Evolutionary conservation across 2,888 invertebrate genomes (phyloP).

Genomic region (Meiosimyza platycephala): DNA sequence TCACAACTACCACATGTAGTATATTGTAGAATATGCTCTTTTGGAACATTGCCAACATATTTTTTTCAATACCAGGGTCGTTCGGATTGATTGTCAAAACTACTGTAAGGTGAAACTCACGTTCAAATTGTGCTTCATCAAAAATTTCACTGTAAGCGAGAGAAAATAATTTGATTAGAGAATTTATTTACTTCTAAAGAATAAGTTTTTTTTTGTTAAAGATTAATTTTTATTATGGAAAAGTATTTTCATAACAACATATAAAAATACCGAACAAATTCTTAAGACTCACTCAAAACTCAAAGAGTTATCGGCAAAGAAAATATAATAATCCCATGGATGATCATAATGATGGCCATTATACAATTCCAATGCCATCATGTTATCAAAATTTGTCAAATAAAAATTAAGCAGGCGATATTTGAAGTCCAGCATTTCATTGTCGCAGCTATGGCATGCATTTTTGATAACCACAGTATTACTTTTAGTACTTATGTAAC

Average conservation of each 20-base stretch:
- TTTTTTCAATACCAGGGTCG: background rate
- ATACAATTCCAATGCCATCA: conserved; percentile 50
- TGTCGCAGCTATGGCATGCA: conserved; percentile 37
- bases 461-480: conserved; percentile 50
- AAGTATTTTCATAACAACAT: no score
- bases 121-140: conserved; percentile 47
- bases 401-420: conserved; percentile 47
- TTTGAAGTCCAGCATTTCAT: conserved; percentile 42
- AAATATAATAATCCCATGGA: conserved; percentile 51
- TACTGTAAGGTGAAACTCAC: conserved; percentile 54
- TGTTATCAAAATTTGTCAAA: conserved; percentile 42
- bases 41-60: conserved; percentile 49
- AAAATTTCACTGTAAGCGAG: conserved; percentile 44
- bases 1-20: conserved; percentile 47
- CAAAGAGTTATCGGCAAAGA: conserved; percentile 51
- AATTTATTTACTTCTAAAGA: no score
- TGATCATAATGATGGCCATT: conserved; percentile 43
- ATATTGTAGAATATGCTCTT: conserved; percentile 41
- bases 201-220: no score
- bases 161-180: background rate
- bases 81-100: conserved; percentile 45
- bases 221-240: no score
- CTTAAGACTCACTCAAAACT: conserved; percentile 52
- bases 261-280: no score
- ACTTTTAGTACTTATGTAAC: conserved; percentile 47